Evolutionary conservation across 1,140 invertebrate species (phyloP), one percentile per base, ranked within the genome.

Genomic region (Rhysida immarginata): DNA sequence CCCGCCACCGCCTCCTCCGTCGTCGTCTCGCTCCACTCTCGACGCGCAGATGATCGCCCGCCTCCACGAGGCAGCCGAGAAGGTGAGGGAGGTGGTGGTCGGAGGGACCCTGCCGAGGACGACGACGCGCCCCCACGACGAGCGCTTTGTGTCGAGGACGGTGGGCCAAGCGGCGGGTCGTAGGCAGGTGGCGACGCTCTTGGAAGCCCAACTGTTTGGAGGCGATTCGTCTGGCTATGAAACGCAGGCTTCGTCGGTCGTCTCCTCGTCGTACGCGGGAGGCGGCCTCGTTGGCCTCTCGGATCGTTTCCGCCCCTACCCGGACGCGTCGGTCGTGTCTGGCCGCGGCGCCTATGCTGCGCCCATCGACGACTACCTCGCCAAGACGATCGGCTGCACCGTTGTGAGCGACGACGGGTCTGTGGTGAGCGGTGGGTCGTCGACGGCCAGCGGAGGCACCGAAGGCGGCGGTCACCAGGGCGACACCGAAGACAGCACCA

Each of bases 1-100:
- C 64, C 85, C 84, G 29, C 84, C 84, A 2, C 85, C 85, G 0
- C 84, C 85, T 0, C 65, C 71, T 1, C 72, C 74, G 0, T 70
- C 72, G 3, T 56, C 52, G 13, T 51, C 57, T 2, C 52, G 55
- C 41, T 56, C 57, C 11, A 49, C 59, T 49, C 52, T 50, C 16
- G 60, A 62, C 44, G 44, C 58, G 20, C 62, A 63, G 41, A 57
- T 62, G 35, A 66, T 62, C 5, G 58, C 55, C 16, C 56, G 54
- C n/a, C 61, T 60, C 53, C 63, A 59, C 61, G 58, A 57, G 26
- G 62, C 61, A 14, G 61, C 64, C 5, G 62, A 59, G 21, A 64
- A 63, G 50, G 55, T 65, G 8, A 51, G 21, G 8, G 24, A 51
- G 20, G 49, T 51, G 24, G 26, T 51, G 13, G 49, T 13, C 13